These are phyloP conservation scores for Smithornis capensis DNA, from an alignment of 2,113 vertebrate genomes.

Conservation along the genomic window DNA sequence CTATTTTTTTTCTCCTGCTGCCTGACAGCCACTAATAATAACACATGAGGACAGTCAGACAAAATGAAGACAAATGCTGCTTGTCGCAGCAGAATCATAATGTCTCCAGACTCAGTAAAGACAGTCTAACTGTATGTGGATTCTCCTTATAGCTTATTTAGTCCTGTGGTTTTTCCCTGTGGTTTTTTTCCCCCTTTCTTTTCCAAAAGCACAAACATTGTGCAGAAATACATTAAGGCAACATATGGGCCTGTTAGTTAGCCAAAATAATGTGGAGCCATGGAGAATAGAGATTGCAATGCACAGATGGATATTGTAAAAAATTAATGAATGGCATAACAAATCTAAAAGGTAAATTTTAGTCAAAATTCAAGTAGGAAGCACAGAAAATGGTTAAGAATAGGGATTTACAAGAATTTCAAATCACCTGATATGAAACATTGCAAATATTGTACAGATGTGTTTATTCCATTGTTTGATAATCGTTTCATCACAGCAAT, in stretches of 20 bases:
- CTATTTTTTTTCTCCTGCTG: conserved; percentile 82
- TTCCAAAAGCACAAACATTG: conserved; percentile 72
- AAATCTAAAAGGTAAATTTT: conserved; percentile 86
- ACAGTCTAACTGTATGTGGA: conserved; percentile 85
- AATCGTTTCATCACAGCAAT: conserved; percentile 73
- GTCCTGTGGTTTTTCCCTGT: conserved; percentile 77
- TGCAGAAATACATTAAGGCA: conserved; percentile 81
- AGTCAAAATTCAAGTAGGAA: conserved; percentile 78
- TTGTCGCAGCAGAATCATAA: conserved; percentile 91
- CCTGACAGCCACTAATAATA: conserved; percentile 98
- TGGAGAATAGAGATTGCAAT: conserved; percentile 78
- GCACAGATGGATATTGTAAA: conserved; percentile 90
- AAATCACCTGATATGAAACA: conserved; percentile 62
- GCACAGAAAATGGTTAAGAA: conserved; percentile 68
- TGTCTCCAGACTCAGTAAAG: conserved; percentile 86
- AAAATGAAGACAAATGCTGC: conserved; percentile 99
- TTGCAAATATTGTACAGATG: conserved; percentile 66
- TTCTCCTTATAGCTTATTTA: conserved; percentile 87
- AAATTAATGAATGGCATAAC: conserved; percentile 86
- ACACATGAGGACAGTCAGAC: conserved; percentile 97
- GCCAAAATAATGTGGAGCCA: conserved; percentile 80
- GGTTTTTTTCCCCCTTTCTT: conserved; percentile 41
- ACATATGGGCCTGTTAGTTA: conserved; percentile 85
- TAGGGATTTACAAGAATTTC: conserved; percentile 62
- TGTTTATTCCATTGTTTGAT: conserved; percentile 68